Evolutionary conservation across 2,113 vertebrate species (phyloP), one percentile per base, ranked within the genome.

Genomic region (Geococcyx californianus): DNA sequence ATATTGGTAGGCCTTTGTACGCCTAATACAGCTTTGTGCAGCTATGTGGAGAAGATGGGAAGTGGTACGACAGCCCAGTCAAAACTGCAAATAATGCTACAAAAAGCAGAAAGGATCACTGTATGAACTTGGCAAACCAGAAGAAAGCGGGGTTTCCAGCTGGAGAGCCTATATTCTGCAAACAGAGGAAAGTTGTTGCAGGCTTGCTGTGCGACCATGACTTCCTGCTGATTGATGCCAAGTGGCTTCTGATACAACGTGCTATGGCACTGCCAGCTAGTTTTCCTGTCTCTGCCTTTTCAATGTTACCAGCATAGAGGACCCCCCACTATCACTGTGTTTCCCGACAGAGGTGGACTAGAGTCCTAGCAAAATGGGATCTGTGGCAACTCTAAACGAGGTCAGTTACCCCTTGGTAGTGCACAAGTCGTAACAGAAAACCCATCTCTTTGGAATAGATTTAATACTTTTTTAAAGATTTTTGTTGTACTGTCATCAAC

Each of bases 311-410:
- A 29, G 3, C 20, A 3, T 0, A 24, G 18, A 1, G 5, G 14
- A 31, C 36, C 55, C 55, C 24, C 55, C 74, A 36, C 36, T 36
- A 17, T 18, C 24, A 9, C n/a, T 9, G 14, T 10, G 42, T 24
- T 73, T 73, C 67, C 75, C 56, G n/a, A 2, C 23, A 23, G 40
- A 69, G 36, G 24, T 1, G 16, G 19, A 16, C 12, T 13, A 13
- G 9, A 24, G 20, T 28, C 7, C 3, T 0, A 18, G 8, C 0
- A 0, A 69, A 70, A 21, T 0, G 14, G 14, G 7, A 40, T 36
- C 17, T 66, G 25, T 62, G 47, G 31, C 79, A 69, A 20, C 20
- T n/a, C 8, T 8, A 31, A 38, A 36, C 4, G 4, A 11, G 70
- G 47, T 24, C 26, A 24, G 0, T 13, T 18, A 34, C 19, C n/a